phyloP scores from a whole-genome alignment of 2,888 invertebrate genomes.

The Exephanes ischioxanthus region DNA sequence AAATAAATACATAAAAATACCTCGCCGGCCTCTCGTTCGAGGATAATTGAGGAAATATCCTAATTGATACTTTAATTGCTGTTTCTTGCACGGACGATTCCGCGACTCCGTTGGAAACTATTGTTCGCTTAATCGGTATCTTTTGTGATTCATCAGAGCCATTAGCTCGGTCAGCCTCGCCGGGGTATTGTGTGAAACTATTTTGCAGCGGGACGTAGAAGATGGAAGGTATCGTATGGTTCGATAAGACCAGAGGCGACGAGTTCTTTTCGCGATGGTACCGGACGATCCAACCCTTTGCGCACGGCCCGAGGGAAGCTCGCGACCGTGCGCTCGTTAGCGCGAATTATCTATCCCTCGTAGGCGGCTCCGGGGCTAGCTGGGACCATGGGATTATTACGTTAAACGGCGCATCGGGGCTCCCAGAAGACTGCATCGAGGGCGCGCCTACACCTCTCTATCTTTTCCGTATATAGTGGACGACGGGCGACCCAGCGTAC shows the following conservation, averaged over 20 bases:
- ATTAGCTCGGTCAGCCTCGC: background rate
- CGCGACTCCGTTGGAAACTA: slow-evolving; percentile 49
- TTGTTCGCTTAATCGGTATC: slow-evolving; percentile 28
- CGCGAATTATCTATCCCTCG: slow-evolving; percentile 66
- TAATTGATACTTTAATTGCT: slow-evolving; percentile 62
- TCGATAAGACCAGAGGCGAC: slow-evolving; percentile 1
- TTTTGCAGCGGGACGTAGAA: background rate
- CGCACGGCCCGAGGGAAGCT: slow-evolving; percentile 46
- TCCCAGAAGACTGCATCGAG: slow-evolving; percentile 28
- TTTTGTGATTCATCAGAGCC: slow-evolving; percentile 14
- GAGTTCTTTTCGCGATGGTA: background rate
- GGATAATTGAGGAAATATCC: slow-evolving; percentile 58
- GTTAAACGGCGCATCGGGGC: slow-evolving; percentile 61
- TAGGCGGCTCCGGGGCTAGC: slow-evolving; percentile 59
- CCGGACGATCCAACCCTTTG: background rate
- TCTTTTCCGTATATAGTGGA: background rate
- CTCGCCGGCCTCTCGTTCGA: slow-evolving; percentile 27
- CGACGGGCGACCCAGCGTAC: background rate
- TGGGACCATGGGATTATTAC: slow-evolving; percentile 64
- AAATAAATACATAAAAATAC: slow-evolving; percentile 65
- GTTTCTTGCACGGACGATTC: slow-evolving; percentile 24
- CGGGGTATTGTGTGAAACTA: background rate
- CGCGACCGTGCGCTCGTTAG: slow-evolving; percentile 59
- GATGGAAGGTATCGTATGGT: background rate
- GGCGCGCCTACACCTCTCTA: slow-evolving; percentile 20